Evolutionary conservation across 64 coral and sea anemone genomes (phyloP).

Genomic region (Acropora yongei): DNA sequence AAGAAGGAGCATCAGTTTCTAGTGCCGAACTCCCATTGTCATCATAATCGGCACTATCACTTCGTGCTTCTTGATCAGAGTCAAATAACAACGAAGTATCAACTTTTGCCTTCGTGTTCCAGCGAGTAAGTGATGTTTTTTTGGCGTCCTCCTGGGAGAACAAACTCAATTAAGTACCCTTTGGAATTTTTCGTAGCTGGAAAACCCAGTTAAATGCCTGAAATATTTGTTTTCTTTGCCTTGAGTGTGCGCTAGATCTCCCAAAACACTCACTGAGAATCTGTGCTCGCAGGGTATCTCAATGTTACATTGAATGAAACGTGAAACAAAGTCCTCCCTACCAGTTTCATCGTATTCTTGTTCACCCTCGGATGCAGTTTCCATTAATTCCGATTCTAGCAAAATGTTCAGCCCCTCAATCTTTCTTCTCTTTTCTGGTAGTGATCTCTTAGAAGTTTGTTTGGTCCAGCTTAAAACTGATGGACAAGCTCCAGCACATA

Average conservation of each 20-base stretch:
- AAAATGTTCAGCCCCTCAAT: too few species aligned
- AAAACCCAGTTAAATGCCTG: slow-evolving; percentile 70
- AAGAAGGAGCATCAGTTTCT: slow-evolving; percentile 27
- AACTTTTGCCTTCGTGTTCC: slow-evolving; percentile 62
- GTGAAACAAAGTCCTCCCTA: too few species aligned
- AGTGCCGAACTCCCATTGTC: neutral
- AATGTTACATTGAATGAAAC: too few species aligned
- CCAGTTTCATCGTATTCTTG: too few species aligned
- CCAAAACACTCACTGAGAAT: neutral
- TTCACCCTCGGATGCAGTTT: too few species aligned
- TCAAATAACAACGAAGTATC: slow-evolving; percentile 59
- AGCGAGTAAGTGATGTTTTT: slow-evolving; percentile 61
- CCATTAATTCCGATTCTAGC: too few species aligned
- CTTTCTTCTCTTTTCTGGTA: too few species aligned
- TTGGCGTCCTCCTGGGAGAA: slow-evolving; percentile 45
- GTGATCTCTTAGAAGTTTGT: too few species aligned
- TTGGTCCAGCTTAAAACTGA: too few species aligned
- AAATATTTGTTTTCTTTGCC: slow-evolving; percentile 57
- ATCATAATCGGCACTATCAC: neutral
- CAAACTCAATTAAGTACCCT: slow-evolving; percentile 60
- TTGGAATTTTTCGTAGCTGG: slow-evolving; percentile 50
- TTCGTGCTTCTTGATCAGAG: slow-evolving; percentile 49
- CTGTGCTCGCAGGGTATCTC: too few species aligned
- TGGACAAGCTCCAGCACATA: too few species aligned
- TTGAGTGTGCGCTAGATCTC: slow-evolving; percentile 34